Percentiles rank a stretch among this genome's conserved stretches.
phyloP scores from a whole-genome alignment of 2,888 invertebrate species.

The Machimus atricapillus region DNA sequence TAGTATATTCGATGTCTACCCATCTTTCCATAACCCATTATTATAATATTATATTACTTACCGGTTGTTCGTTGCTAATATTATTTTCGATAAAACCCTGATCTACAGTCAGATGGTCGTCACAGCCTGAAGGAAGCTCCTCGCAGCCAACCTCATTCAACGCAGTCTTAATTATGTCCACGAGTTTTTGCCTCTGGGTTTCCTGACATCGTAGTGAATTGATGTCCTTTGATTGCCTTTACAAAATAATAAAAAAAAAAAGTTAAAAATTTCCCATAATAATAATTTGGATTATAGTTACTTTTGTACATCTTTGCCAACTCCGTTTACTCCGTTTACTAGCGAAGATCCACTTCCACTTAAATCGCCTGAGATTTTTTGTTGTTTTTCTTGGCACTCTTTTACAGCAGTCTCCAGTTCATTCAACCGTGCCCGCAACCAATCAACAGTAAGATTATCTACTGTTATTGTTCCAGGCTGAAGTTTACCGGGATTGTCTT shows the following conservation, averaged over 20 bases:
- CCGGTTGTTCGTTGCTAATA: conserved; percentile 70
- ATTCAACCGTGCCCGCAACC: conserved; percentile 79
- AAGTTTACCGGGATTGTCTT: conserved; percentile 86
- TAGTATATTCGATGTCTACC: background rate
- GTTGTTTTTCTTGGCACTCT: conserved; percentile 77
- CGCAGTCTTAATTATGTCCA: conserved; percentile 84
- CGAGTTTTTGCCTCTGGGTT: conserved; percentile 80
- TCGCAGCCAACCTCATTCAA: conserved; percentile 87
- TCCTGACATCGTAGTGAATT: conserved; percentile 83
- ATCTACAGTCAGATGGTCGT: conserved; percentile 68
- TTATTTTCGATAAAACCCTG: conserved; percentile 69
- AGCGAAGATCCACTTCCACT: conserved; percentile 55
- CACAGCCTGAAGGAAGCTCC: conserved; percentile 84
- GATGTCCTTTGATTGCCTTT: conserved; percentile 71
- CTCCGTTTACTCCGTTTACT: conserved; percentile 67
- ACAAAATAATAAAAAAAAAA: background rate
- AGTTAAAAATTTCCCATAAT: background rate
- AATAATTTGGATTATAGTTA: conserved; percentile 46
- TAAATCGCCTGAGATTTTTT: conserved; percentile 65
- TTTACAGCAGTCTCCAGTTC: conserved; percentile 82
- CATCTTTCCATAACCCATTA: background rate
- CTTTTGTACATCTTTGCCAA: conserved; percentile 61
- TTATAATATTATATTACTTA: conserved; percentile 53
- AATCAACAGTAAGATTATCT: conserved; percentile 91
- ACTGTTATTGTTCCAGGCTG: conserved; percentile 88